Base-by-base conservation (phyloP, 2,888 invertebrate species). In the Rutpela maculata region DNA sequence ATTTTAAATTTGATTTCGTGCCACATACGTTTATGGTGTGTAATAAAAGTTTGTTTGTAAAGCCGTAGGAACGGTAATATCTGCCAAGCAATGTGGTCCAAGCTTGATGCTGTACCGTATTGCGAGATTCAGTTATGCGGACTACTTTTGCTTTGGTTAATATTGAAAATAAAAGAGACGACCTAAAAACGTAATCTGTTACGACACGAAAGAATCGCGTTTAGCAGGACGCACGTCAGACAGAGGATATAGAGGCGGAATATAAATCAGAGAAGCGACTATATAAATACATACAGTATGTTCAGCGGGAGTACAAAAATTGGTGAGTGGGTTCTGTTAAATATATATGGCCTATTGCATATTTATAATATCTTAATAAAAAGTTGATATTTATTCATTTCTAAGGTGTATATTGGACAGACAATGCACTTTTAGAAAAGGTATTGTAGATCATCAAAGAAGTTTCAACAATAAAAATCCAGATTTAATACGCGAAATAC, bases 101-200 rank as follows among this genome's bases (percentile, higher is more conserved):
- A 65, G 65, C 18, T 65, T 12, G 65, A 38, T 65, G 38, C 38
- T 65, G 38, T 65, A 22, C 43, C 11, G 43, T 63, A 35, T n/a
- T 65, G 12, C 15, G 43, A 43, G 18, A 18, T 43, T 43, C 65
- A 65, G 65, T 65, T 65, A 65, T 19, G 22, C 43, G 65, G 7
- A 43, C 65, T 43, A 65, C 65, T 65, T 65, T 65, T 60, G 15
- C 26, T 22, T 15, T n/a, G 18, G 15, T n/a, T 63, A 76, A 76
- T 74, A 59, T 50, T 50, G 66, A 74, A 76, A 67, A 71, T 76
- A 62, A 56, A 26, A 75, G 43, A 59, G 57, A 35, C 19, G 68
- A 66, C 57, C 55, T 31, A 70, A 55, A 63, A 50, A 69, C 22
- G 22, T 63, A 38, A 63, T 38, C 38, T 38, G n/a, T 43, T 11